Base-by-base conservation (phyloP, 2,888 invertebrate species). In the Apamea anceps region DNA sequence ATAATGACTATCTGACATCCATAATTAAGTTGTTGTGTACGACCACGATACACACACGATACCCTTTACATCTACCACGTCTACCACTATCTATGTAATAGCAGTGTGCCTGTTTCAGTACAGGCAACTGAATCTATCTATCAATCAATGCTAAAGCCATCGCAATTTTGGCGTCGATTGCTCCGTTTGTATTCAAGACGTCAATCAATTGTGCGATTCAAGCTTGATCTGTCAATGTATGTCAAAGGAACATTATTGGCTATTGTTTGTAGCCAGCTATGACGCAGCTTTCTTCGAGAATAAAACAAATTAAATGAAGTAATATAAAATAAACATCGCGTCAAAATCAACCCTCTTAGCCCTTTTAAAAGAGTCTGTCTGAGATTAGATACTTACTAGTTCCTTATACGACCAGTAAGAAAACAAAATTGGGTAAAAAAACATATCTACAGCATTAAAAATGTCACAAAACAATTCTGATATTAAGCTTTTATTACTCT, bases 61-160 rank as follows among this genome's bases (percentile, higher is more conserved):
- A n/a, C 37, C 15, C 13, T 42, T 42, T 42, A 25, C 4, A 7
- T 54, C 21, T 21, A 54, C 51, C 51, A 51, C 37, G 15, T 28
- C 37, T n/a, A 37, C n/a, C 12, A 37, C 25, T 13, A 51, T 12
- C 2, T 51, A 37, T 37, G 15, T 15, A 65, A 42, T 62, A 45
- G 18, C 13, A 28, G 15, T 51, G 18, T 70, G 25, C 18, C 45
- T 72, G 66, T n/a, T n/a, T n/a, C n/a, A n/a, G 72, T 48, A 79
- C 45, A 67, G 48, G 48, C 84, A 83, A 57, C 28, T 48, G 37
- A 48, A 72, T 67, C 78, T 71, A 78, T 84, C 84, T 71, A 78
- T 81, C 84, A 81, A 78, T 81, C 66, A 81, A 67, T 67, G 57
- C 48, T 32, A 28, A 62, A 54, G 28, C 45, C 54, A 67, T 72